Conservation (phyloP, 2,888 invertebrate genomes). For the Ormyrus thymus region DNA sequence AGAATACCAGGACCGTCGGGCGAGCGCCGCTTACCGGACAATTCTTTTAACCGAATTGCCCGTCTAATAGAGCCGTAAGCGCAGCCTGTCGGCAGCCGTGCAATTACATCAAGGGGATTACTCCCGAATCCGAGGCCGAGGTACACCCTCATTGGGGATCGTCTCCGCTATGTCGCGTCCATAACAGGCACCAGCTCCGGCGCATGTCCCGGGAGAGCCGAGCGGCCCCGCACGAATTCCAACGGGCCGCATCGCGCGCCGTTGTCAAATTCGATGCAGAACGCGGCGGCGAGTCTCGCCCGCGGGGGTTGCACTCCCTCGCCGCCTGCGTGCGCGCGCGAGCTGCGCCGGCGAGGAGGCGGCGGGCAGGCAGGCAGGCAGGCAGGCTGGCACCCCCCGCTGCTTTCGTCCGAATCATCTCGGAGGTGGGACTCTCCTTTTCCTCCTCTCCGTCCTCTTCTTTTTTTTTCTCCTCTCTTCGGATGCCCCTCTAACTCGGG, state of each 20-base stretch:
- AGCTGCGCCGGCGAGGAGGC: constrained; percentile 11
- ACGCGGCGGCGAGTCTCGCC: constrained; percentile 53
- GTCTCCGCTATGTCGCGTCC: constrained; percentile 28
- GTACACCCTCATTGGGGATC: neutral
- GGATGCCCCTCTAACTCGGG: neutral
- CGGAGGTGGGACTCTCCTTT: constrained; percentile 56
- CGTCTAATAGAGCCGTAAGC: too few species aligned
- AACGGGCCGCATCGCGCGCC: constrained; percentile 33
- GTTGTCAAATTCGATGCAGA: constrained; percentile 64
- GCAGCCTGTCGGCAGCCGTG: too few species aligned
- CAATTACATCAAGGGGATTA: neutral
- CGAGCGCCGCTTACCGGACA: too few species aligned
- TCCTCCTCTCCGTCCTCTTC: constrained; percentile 11
- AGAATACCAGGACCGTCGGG: too few species aligned
- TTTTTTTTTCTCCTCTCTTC: constrained; percentile 8
- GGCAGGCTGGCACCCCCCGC: constrained; percentile 58
- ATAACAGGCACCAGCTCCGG: constrained; percentile 28
- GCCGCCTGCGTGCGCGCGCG: too few species aligned
- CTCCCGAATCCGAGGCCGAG: neutral
- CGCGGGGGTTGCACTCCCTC: constrained; percentile 52
- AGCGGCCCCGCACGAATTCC: constrained; percentile 52
- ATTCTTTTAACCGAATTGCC: too few species aligned
- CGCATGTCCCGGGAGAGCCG: constrained; percentile 45
- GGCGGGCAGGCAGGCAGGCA: constrained; percentile 9
- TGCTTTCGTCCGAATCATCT: constrained; percentile 59